phyloP scores from a whole-genome alignment of 2,888 invertebrate species.

The Lysandra bellargus region DNA sequence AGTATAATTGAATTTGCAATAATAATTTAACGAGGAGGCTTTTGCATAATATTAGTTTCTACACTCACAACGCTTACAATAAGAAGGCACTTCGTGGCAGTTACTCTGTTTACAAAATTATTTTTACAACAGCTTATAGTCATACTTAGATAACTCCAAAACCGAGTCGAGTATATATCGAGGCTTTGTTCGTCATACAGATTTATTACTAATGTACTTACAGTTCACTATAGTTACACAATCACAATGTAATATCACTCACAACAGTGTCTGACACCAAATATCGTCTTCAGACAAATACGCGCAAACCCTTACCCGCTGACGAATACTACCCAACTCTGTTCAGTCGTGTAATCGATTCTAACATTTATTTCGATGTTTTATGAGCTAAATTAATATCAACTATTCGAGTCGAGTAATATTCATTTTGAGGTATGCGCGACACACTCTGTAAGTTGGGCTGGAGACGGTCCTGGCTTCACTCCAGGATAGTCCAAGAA shows the following conservation, averaged over 20 bases:
- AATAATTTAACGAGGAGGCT: constrained; percentile 1
- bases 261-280: constrained; percentile 66
- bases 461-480: constrained; percentile 43
- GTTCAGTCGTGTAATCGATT: constrained; percentile 35
- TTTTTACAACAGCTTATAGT: constrained; percentile 67
- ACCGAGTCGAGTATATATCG: constrained; percentile 48
- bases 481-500: constrained; percentile 34
- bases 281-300: constrained; percentile 65
- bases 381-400: constrained; percentile 24
- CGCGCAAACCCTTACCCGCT: constrained; percentile 56
- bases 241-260: constrained; percentile 80
- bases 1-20: neutral
- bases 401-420: constrained; percentile 43
- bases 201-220: constrained; percentile 67
- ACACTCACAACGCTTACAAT: constrained; percentile 47
- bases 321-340: constrained; percentile 46
- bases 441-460: constrained; percentile 49
- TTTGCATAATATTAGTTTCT: constrained; percentile 31
- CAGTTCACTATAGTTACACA: constrained; percentile 72
- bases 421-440: constrained; percentile 46
- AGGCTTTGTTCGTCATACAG: constrained; percentile 52
- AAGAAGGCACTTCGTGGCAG: constrained; percentile 79
- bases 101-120: constrained; percentile 62
- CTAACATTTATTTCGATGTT: constrained; percentile 31
- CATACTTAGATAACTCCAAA: constrained; percentile 54